Evolutionary conservation across 1,140 invertebrate genomes (phyloP).

Genomic region (Magallana gigas): DNA sequence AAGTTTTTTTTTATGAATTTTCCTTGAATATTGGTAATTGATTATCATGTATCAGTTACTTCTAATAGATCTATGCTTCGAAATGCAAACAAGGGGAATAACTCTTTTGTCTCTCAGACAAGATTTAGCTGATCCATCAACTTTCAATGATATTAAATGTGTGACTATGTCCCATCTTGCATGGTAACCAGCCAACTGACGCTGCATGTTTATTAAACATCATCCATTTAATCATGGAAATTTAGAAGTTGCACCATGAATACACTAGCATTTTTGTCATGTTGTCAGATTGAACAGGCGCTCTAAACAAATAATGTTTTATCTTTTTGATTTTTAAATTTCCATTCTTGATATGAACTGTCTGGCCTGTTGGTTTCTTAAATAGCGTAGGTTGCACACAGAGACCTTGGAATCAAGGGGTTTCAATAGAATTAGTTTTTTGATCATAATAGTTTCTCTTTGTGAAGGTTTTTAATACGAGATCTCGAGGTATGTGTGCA

Average conservation of each 20-base stretch:
- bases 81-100: neutral
- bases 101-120: constrained; percentile 1
- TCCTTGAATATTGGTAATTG: no score
- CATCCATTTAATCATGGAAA: no score
- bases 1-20: no score
- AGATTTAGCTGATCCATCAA: neutral
- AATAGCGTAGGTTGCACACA: constrained; percentile 11
- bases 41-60: no score
- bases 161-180: neutral
- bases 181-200: neutral
- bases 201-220: constrained; percentile 17
- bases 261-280: neutral
- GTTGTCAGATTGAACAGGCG: neutral
- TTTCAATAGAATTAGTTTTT: constrained; percentile 22
- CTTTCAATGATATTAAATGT: neutral
- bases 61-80: no score
- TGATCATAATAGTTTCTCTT: constrained; percentile 35
- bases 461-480: neutral
- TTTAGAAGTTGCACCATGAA: no score
- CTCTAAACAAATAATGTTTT: neutral
- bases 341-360: constrained; percentile 27
- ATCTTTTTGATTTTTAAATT: constrained; percentile 25
- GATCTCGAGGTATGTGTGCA: neutral
- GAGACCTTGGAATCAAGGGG: neutral
- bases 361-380: constrained; percentile 1